These are phyloP conservation scores for Melanotaenia trifasciata DNA, from an alignment of 2,797 vertebrate species.

Conservation along the genomic window DNA sequence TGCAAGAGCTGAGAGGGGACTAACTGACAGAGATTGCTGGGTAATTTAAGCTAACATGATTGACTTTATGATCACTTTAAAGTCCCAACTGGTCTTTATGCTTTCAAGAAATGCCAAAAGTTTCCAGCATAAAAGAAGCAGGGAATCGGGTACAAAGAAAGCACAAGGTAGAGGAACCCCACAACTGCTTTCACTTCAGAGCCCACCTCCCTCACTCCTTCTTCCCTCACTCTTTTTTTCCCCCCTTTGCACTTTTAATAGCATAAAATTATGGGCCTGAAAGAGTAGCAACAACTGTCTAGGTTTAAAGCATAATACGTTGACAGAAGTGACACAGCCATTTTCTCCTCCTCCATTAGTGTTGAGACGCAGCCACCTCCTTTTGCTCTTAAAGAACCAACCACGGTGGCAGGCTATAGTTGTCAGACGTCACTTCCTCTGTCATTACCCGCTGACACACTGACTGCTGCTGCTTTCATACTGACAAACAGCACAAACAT, in stretches of 20 bases:
- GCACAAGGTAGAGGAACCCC: constrained; percentile 71
- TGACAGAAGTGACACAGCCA: constrained; percentile 86
- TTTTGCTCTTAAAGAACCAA: constrained; percentile 71
- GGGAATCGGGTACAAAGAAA: constrained; percentile 85
- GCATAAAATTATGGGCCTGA: constrained; percentile 89
- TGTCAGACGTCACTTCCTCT: constrained; percentile 79
- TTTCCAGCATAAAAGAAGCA: constrained; percentile 87
- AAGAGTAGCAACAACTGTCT: constrained; percentile 86
- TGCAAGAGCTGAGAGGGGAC: constrained; percentile 85
- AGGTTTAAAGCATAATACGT: constrained; percentile 88
- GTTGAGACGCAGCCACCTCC: constrained; percentile 73
- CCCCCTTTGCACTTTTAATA: constrained; percentile 86
- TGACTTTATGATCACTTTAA: constrained; percentile 95
- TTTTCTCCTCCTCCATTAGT: constrained; percentile 83
- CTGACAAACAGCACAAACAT: constrained; percentile 59
- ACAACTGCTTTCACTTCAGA: constrained; percentile 63
- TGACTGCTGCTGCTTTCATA: constrained; percentile 74
- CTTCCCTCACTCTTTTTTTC: constrained; percentile 63
- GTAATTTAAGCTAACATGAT: constrained; percentile 97
- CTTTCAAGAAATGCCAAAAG: constrained; percentile 93
- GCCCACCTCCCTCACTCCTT: constrained; percentile 67
- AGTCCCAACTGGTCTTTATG: constrained; percentile 94
- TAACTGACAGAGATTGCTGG: constrained; percentile 91
- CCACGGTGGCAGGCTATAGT: constrained; percentile 58
- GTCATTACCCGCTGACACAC: constrained; percentile 75